Evolutionary conservation across 2,888 invertebrate species (phyloP), one percentile per base, ranked within the genome.

Genomic region (Tolmerus cingulatus): DNA sequence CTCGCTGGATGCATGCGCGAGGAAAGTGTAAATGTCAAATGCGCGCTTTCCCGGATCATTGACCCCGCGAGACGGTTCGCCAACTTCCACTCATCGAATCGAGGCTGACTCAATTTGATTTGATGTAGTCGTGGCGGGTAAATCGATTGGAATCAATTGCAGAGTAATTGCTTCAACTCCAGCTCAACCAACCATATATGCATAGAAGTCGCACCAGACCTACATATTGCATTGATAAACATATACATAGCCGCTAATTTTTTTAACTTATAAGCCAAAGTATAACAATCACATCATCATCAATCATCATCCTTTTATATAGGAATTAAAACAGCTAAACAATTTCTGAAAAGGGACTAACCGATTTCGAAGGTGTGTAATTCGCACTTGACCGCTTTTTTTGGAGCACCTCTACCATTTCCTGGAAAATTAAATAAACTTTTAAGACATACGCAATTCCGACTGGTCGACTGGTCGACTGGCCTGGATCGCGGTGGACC

Each of bases 1-100:
- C 37, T 40, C 76, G 3, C 37, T 34, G 7, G 76, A 27, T 23
- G 37, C 12, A 51, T 51, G n/a, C 74, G 37, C 43, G 74, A 74
- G 74, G 85, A 85, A 85, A 85, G 85, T 85, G 85, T 85, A 85
- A 85, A 85, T 85, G 85, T 85, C 85, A 85, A 85, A 85, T 74
- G 74, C 46, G 85, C 85, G 74, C 85, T 85, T 74, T 85, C 74
- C 37, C 74, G 30, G 19, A 74, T 85, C 43, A 46, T 27, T 46
- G 74, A 85, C 85, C 85, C n/a, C 55, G 27, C 46, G 23, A 43
- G n/a, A 16, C 51, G 27, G n/a, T 55, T 19, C 23, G 34, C 55
- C 30, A 51, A 16, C 51, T 81, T 81, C 81, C 51, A 81, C 46
- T 51, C n/a, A 30, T 81, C 55, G 27, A 51, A 51, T 55, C 16